Percentiles rank a stretch among this genome's conserved stretches.
These are phyloP conservation scores for Darevskia mixta DNA, from an alignment of 2,797 vertebrate genomes.

Conservation along the genomic window DNA sequence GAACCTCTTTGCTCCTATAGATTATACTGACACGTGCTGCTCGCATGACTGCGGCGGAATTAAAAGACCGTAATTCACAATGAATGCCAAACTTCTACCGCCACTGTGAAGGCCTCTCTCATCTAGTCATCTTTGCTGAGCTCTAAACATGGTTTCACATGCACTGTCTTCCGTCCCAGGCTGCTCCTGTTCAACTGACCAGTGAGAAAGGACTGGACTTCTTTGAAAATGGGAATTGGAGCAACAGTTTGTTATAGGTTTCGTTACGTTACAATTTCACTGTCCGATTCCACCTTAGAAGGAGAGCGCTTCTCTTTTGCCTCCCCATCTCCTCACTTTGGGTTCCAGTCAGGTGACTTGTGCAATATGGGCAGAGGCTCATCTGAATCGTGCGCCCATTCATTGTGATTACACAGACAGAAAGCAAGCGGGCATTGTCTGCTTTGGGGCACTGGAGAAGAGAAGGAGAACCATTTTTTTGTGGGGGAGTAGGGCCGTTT, in stretches of 20 bases:
- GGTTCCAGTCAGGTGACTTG: conserved; percentile 69
- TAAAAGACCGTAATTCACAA: conserved; percentile 72
- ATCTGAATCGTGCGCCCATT: conserved; percentile 61
- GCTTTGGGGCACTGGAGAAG: conserved; percentile 55
- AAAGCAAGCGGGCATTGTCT: conserved; percentile 78
- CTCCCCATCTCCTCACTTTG: conserved; percentile 56
- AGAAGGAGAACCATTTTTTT: conserved; percentile 58
- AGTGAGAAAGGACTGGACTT: conserved; percentile 75
- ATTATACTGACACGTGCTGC: conserved; percentile 49
- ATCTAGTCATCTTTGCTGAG: conserved; percentile 70
- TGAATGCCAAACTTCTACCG: conserved; percentile 70
- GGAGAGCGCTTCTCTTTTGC: conserved; percentile 72
- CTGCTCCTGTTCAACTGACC: conserved; percentile 78
- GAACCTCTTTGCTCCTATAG: conserved; percentile 53
- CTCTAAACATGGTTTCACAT: conserved; percentile 69
- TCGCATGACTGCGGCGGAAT: conserved; percentile 63
- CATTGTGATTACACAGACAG: conserved; percentile 77
- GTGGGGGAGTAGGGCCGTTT: conserved; percentile 70
- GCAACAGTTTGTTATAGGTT: conserved; percentile 77
- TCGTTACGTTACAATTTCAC: conserved; percentile 68
- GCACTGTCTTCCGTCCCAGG: conserved; percentile 51
- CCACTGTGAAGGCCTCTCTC: conserved; percentile 64
- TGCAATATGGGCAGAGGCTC: conserved; percentile 71
- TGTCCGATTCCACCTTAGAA: conserved; percentile 73
- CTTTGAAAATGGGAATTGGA: conserved; percentile 72